A percentile compares a stretch with the other conserved stretches of the same genome.
Conservation (phyloP, 2,113 vertebrate species). For the Bufo gargarizans region DNA sequence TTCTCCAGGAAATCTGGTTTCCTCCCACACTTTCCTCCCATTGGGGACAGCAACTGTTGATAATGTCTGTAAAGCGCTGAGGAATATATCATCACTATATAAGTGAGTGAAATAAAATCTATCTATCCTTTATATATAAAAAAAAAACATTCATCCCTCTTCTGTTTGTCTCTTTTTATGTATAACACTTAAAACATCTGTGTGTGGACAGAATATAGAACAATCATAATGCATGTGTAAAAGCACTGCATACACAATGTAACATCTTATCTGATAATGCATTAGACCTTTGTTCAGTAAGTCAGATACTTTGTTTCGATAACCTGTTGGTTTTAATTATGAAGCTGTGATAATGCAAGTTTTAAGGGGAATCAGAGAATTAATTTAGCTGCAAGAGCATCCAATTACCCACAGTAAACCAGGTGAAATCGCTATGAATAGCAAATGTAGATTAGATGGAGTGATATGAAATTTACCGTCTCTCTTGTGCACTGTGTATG, state of each 20-base stretch:
- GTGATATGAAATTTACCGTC: constrained; percentile 55
- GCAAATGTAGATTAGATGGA: constrained; percentile 58
- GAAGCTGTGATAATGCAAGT: constrained; percentile 44
- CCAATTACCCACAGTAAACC: constrained; percentile 58
- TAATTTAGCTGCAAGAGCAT: constrained; percentile 53
- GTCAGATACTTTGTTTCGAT: constrained; percentile 48
- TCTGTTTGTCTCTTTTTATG: background rate
- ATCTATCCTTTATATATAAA: too few species aligned
- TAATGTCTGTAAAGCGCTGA: too few species aligned
- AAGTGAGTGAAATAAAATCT: too few species aligned
- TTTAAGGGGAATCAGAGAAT: constrained; percentile 52
- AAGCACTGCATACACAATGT: background rate
- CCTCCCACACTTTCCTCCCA: too few species aligned
- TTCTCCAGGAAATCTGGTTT: too few species aligned
- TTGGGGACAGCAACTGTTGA: too few species aligned
- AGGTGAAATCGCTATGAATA: constrained; percentile 58
- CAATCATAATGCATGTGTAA: background rate
- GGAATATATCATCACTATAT: too few species aligned
- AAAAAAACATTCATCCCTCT: background rate
- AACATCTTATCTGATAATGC: constrained; percentile 5
- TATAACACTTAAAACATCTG: too few species aligned
- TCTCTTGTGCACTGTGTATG: constrained; percentile 35
- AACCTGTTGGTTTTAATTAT: constrained; percentile 56
- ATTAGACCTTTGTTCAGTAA: constrained; percentile 32
- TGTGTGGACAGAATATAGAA: background rate